These are phyloP conservation scores for Drosophila repleta DNA, from an alignment of 1,140 invertebrate species.

Conservation along the genomic window DNA sequence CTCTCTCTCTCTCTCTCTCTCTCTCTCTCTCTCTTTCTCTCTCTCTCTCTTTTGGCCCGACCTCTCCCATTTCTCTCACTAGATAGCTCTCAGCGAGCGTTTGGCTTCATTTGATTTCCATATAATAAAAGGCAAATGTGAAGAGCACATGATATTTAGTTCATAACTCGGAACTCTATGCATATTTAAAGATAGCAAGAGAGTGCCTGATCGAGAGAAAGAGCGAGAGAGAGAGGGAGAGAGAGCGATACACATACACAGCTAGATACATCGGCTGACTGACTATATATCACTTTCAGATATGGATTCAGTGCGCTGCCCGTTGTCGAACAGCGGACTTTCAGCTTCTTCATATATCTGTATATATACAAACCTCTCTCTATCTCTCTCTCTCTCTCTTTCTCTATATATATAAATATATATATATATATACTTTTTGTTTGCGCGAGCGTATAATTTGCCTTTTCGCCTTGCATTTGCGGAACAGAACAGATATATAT, in stretches of 20 bases:
- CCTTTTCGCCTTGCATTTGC: constrained; percentile 31
- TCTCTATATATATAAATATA: no score
- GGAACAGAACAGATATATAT: constrained; percentile 11
- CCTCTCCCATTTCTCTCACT: not conserved
- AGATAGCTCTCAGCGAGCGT: not conserved
- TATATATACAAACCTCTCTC: no score
- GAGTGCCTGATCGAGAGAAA: not conserved
- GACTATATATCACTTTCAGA: constrained; percentile 70
- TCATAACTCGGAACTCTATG: constrained; percentile 7
- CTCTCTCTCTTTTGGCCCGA: not conserved
- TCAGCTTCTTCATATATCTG: not conserved
- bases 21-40: not conserved
- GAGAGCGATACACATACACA: constrained; percentile 14
- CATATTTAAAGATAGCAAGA: constrained; percentile 4
- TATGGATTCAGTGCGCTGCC: constrained; percentile 65
- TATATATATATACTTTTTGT: constrained; percentile 2
- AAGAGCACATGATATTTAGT: constrained; percentile 30
- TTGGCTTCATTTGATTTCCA: constrained; percentile 5
- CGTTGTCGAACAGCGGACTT: constrained; percentile 39
- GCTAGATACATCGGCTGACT: constrained; percentile 10
- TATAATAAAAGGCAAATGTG: constrained; percentile 7
- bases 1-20: not conserved
- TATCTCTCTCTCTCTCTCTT: no score
- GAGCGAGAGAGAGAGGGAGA: not conserved
- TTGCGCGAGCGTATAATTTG: constrained; percentile 58